Conservation (phyloP, 2,113 vertebrate genomes). For the Platycercus adscitus region DNA sequence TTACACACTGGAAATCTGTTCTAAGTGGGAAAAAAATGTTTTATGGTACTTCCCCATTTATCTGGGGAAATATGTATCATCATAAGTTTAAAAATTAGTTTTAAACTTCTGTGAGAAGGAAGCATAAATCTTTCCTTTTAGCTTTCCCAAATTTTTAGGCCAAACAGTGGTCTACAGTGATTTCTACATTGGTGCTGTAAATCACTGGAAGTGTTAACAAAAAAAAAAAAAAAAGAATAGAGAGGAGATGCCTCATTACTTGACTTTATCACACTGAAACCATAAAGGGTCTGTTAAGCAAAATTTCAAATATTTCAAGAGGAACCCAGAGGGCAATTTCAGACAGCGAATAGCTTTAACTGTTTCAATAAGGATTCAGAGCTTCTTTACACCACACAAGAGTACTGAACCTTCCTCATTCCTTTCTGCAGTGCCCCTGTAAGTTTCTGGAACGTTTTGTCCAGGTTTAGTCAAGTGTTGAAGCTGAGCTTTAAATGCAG, state of each 20-base stretch:
- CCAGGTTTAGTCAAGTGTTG: background rate
- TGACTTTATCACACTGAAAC: background rate
- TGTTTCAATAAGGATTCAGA: background rate
- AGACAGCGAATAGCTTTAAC: background rate
- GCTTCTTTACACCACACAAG: background rate
- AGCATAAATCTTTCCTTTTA: slow-evolving; percentile 54
- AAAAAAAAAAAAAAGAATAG: background rate
- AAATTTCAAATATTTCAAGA: background rate
- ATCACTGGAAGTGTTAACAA: slow-evolving; percentile 4
- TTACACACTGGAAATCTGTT: slow-evolving; percentile 55
- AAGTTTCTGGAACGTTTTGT: background rate
- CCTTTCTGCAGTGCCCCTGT: background rate
- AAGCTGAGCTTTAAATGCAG: background rate
- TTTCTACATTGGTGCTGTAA: slow-evolving; percentile 46
- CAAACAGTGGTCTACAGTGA: background rate
- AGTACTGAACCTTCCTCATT: background rate
- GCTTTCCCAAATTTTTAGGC: slow-evolving; percentile 3
- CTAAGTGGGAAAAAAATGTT: slow-evolving; percentile 58
- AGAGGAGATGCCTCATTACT: background rate
- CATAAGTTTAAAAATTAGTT: slow-evolving; percentile 62
- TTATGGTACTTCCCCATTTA: slow-evolving; percentile 64
- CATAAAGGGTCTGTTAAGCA: background rate
- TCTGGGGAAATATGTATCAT: slow-evolving; percentile 36
- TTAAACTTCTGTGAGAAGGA: slow-evolving; percentile 38
- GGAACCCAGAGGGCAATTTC: background rate